Percentiles rank a stretch among this genome's conserved stretches.
phyloP scores from a whole-genome alignment of 2,888 invertebrate species.

The Encarsia formosa region DNA sequence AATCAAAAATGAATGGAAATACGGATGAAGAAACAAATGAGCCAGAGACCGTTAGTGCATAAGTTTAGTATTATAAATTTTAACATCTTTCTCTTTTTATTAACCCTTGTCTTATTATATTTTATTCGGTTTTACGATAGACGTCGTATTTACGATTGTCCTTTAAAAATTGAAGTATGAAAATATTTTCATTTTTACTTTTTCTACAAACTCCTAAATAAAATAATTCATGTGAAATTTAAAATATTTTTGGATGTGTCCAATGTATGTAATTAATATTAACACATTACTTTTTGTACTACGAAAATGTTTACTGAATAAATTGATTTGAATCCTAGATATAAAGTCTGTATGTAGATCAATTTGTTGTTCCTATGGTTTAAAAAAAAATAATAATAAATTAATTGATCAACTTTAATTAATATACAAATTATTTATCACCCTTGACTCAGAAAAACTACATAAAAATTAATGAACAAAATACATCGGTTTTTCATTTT shows the following conservation, averaged over 20 bases:
- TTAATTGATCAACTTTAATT: too few species aligned
- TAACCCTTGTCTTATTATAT: slow-evolving; percentile 24
- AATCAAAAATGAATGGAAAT: slow-evolving; percentile 14
- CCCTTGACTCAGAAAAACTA: too few species aligned
- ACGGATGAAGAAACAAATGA: slow-evolving; percentile 18
- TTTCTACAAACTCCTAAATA: not conserved
- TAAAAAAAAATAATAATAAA: too few species aligned
- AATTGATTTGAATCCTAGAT: slow-evolving; percentile 24
- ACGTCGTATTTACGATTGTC: slow-evolving; percentile 18
- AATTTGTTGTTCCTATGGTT: not conserved
- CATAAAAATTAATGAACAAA: too few species aligned
- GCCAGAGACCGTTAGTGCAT: slow-evolving; percentile 9
- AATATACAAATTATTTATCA: too few species aligned
- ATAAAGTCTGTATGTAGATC: not conserved
- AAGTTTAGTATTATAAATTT: slow-evolving; percentile 23
- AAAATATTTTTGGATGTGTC: slow-evolving; percentile 19
- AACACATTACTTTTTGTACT: slow-evolving; percentile 27
- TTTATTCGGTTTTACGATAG: slow-evolving; percentile 20
- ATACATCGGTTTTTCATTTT: too few species aligned
- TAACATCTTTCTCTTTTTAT: slow-evolving; percentile 14
- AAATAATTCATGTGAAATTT: too few species aligned
- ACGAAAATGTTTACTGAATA: slow-evolving; percentile 26
- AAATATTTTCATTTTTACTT: slow-evolving; percentile 2
- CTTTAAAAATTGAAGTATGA: slow-evolving; percentile 13
- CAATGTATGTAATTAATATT: slow-evolving; percentile 22